phyloP scores from a whole-genome alignment of 2,113 vertebrate genomes.

The Solea senegalensis region DNA sequence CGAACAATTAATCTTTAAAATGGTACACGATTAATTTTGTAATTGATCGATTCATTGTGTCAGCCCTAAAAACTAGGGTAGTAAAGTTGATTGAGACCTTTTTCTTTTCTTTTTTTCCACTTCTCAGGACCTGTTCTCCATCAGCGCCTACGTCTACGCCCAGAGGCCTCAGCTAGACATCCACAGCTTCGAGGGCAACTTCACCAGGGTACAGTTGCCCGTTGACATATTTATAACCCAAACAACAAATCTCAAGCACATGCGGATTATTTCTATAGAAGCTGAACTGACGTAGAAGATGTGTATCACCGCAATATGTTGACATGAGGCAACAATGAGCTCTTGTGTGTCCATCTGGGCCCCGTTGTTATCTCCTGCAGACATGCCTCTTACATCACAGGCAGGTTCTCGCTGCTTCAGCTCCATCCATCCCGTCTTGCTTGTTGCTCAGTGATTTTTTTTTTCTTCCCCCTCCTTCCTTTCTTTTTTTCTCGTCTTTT shows the following conservation, averaged over 20 bases:
- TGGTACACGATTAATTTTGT: too few relatives aligned
- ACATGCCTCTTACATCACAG: conserved; percentile 62
- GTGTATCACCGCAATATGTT: conserved; percentile 48
- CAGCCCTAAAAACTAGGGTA: too few relatives aligned
- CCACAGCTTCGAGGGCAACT: conserved; percentile 98
- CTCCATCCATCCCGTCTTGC: conserved; percentile 56
- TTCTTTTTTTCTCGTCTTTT: conserved; percentile 31
- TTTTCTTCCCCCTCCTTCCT: conserved; percentile 4
- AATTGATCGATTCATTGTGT: too few relatives aligned
- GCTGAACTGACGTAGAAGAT: conserved; percentile 42
- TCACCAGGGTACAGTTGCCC: conserved; percentile 89
- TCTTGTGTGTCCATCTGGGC: conserved; percentile 56
- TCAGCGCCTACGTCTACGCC: conserved; percentile 92
- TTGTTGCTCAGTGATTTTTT: conserved; percentile 67
- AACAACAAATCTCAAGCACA: conserved; percentile 44
- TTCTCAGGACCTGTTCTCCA: conserved; percentile 95
- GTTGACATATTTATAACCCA: conserved; percentile 53
- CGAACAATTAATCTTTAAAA: too few relatives aligned
- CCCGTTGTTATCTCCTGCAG: conserved; percentile 56
- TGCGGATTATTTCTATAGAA: conserved; percentile 35
- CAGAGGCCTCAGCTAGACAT: conserved; percentile 98
- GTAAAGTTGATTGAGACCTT: background rate
- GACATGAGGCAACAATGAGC: conserved; percentile 57
- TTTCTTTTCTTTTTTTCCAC: background rate
- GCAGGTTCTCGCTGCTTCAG: conserved; percentile 53